Base-by-base conservation (phyloP, 2,113 vertebrate species). In the Acrocephalus arundinaceus region DNA sequence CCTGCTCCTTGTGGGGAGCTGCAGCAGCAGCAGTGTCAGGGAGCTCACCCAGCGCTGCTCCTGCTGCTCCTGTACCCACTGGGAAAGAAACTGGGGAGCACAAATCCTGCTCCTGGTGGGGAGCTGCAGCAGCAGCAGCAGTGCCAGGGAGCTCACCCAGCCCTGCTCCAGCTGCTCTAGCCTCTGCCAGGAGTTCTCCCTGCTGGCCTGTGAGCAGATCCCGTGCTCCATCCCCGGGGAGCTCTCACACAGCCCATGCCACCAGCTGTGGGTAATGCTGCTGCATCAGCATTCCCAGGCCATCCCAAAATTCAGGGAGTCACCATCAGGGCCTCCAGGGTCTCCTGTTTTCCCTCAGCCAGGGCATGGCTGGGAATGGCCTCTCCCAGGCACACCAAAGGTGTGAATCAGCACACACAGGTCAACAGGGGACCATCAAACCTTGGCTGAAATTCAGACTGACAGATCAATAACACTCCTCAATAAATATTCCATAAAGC, bases 221-320 rank as follows among this genome's bases (percentile, higher is more conserved):
- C 7, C 1, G 0, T 15, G 13, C 43, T 20, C 8, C 11, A 45
- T 35, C 8, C 59, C 66, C 9, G 13, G 24, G 24, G 6, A 19
- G 21, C 31, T 15, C 8, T 2, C 2, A 0, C 39, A 8, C 15
- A 22, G n/a, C 18, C 8, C 8, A 1, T 35, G 7, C 37, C 7
- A 3, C 19, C 33, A 0, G 7, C 25, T 18, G 19, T 8, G 71
- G 2, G 8, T 11, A 46, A 28, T 18, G 46, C 45, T 13, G 21
- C 57, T 37, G 37, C 30, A 8, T 4, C 28, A 4, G 8, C 62
- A 12, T 4, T 19, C 49, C 30, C 66, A 22, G 57, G 17, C 25
- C 43, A 43, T 12, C 19, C 48, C 85, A 48, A 62, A 62, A 41
- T 21, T 28, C 74, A 7, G 15, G 55, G 45, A 16, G 30, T 20